Conservation (phyloP, 2,888 invertebrate genomes). For the Choristoneura rosaceana region DNA sequence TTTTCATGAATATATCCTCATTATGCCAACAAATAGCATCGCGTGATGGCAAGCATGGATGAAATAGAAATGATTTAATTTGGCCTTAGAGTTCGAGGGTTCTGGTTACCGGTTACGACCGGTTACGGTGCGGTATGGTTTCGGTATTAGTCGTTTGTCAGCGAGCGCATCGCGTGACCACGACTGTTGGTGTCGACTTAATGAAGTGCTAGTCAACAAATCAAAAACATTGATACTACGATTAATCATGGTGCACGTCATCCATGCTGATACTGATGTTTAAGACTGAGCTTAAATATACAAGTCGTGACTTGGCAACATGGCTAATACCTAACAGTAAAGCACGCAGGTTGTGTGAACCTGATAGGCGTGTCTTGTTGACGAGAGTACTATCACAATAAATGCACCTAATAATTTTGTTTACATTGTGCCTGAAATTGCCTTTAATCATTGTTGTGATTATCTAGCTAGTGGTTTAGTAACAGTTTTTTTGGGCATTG, state of each 20-base stretch:
- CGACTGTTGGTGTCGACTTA: slow-evolving; percentile 70
- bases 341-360: slow-evolving; percentile 34
- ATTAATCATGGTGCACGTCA: slow-evolving; percentile 39
- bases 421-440: not conserved
- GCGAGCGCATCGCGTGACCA: slow-evolving; percentile 69
- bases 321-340: slow-evolving; percentile 30
- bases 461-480: no score
- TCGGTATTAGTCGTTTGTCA: slow-evolving; percentile 47
- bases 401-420: not conserved
- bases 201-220: slow-evolving; percentile 72
- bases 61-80: slow-evolving; percentile 82
- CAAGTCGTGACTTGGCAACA: slow-evolving; percentile 42
- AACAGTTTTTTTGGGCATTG: no score
- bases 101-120: slow-evolving; percentile 33
- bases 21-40: slow-evolving; percentile 61
- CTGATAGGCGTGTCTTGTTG: not conserved
- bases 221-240: slow-evolving; percentile 55
- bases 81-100: slow-evolving; percentile 59
- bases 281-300: slow-evolving; percentile 25
- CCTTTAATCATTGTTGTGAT: not conserved
- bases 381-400: not conserved
- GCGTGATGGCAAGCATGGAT: slow-evolving; percentile 74
- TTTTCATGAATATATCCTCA: slow-evolving; percentile 49
- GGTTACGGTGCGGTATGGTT: slow-evolving; percentile 37
- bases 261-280: slow-evolving; percentile 29